A percentile compares a stretch with the other conserved stretches of the same genome.
Evolutionary conservation across 2,888 invertebrate species (phyloP).

Genomic region (Philonicus albiceps): DNA sequence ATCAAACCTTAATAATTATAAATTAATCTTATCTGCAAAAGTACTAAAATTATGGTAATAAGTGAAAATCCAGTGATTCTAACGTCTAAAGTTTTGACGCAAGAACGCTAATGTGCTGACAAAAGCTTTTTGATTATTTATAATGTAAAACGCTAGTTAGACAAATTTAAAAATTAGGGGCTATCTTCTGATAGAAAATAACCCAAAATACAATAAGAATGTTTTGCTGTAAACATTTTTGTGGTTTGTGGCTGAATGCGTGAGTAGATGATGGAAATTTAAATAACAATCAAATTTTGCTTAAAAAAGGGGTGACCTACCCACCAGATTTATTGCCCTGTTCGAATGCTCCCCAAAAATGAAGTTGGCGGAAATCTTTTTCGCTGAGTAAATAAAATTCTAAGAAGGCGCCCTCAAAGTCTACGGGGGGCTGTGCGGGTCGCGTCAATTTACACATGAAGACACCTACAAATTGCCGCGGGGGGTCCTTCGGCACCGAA

Average conservation of each 20-base stretch:
- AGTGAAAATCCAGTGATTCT: too few relatives aligned
- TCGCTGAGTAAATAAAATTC: background rate
- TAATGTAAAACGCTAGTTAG: too few relatives aligned
- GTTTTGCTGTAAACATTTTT: background rate
- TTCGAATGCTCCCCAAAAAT: background rate
- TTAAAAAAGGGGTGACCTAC: background rate
- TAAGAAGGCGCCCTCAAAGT: background rate
- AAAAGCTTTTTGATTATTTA: too few relatives aligned
- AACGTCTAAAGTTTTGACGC: too few relatives aligned
- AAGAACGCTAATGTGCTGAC: too few relatives aligned
- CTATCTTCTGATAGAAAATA: background rate
- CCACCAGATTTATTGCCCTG: background rate
- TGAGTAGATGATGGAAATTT: background rate
- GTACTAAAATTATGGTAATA: too few relatives aligned
- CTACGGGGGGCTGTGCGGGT: background rate
- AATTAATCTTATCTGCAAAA: too few relatives aligned
- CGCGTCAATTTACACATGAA: slow-evolving; percentile 20
- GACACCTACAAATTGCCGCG: background rate
- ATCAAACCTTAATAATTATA: too few relatives aligned
- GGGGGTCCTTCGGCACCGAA: background rate
- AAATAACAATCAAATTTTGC: slow-evolving; percentile 17
- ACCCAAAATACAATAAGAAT: background rate
- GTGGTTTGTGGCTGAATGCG: background rate
- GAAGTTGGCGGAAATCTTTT: slow-evolving; percentile 6
- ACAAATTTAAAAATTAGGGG: background rate